Percentiles rank a stretch among this genome's conserved stretches.
phyloP scores from a whole-genome alignment of 2,797 vertebrate species.

The Chromis chromis region DNA sequence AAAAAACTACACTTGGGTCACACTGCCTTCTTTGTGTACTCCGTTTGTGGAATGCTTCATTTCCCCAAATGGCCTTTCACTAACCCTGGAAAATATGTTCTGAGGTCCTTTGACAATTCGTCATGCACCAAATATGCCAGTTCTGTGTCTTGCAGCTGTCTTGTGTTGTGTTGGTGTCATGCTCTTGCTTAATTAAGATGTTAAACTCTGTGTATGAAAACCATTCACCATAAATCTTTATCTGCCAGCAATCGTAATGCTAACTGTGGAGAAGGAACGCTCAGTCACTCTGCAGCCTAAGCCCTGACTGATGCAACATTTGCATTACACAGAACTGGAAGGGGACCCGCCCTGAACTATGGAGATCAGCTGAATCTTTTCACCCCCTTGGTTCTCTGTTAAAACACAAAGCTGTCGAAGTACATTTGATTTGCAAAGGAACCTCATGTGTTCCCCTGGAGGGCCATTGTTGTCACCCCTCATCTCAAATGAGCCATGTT shows the following conservation, averaged over 20 bases:
- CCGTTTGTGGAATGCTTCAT: slow-evolving; percentile 7
- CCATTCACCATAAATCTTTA: neutral
- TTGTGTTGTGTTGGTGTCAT: neutral
- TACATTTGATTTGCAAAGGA: slow-evolving; percentile 56
- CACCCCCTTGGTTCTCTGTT: slow-evolving; percentile 25
- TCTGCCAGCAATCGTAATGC: slow-evolving; percentile 6
- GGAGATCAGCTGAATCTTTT: slow-evolving; percentile 28
- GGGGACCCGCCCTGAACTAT: slow-evolving; percentile 17
- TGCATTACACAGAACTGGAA: slow-evolving; percentile 42
- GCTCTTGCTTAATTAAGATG: neutral
- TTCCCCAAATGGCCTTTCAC: neutral
- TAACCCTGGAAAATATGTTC: neutral
- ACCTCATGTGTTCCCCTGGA: slow-evolving; percentile 26
- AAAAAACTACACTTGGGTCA: neutral
- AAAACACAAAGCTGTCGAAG: slow-evolving; percentile 41
- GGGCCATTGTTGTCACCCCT: slow-evolving; percentile 43
- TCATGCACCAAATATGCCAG: slow-evolving; percentile 6
- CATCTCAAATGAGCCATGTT: slow-evolving; percentile 23
- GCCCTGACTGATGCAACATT: slow-evolving; percentile 37
- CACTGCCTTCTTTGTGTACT: neutral
- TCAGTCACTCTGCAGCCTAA: slow-evolving; percentile 13
- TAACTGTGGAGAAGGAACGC: slow-evolving; percentile 6
- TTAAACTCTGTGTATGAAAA: slow-evolving; percentile 4
- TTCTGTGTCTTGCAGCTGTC: neutral
- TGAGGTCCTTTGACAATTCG: neutral